Conservation (phyloP, 2,113 vertebrate genomes). For the Serilophus lunatus region DNA sequence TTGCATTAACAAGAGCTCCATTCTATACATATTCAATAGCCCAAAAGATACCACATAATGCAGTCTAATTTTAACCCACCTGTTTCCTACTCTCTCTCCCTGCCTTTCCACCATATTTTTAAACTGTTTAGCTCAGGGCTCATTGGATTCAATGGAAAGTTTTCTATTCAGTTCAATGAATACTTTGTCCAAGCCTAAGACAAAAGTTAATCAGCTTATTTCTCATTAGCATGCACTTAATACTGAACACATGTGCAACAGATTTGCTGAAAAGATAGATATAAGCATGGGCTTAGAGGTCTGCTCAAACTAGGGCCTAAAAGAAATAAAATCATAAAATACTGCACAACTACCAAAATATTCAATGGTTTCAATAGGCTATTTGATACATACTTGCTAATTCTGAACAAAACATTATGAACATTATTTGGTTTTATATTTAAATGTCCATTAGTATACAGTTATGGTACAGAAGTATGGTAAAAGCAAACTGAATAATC, state of each 20-base stretch:
- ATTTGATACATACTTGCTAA: background rate
- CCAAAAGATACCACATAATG: background rate
- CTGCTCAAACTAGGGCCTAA: background rate
- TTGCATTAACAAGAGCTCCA: slow-evolving; percentile 8
- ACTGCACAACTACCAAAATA: background rate
- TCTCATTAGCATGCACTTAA: slow-evolving; percentile 36
- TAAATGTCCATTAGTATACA: background rate
- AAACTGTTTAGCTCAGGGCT: background rate
- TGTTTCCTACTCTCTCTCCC: background rate
- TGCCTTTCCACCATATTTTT: background rate
- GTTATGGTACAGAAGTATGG: background rate
- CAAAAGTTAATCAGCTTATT: slow-evolving; percentile 25
- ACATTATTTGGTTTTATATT: background rate
- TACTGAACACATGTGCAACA: slow-evolving; percentile 24
- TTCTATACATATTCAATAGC: slow-evolving; percentile 28
- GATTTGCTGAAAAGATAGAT: background rate
- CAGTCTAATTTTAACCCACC: slow-evolving; percentile 24
- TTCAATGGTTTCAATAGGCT: background rate
- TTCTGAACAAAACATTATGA: background rate
- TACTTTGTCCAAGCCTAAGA: background rate
- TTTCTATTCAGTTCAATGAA: background rate
- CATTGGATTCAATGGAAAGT: background rate
- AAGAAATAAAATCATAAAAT: background rate
- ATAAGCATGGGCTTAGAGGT: background rate
- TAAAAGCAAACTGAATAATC: background rate